Percentiles rank a stretch among this genome's conserved stretches.
phyloP scores from a whole-genome alignment of 2,888 invertebrate genomes.

The Heliconius erato region DNA sequence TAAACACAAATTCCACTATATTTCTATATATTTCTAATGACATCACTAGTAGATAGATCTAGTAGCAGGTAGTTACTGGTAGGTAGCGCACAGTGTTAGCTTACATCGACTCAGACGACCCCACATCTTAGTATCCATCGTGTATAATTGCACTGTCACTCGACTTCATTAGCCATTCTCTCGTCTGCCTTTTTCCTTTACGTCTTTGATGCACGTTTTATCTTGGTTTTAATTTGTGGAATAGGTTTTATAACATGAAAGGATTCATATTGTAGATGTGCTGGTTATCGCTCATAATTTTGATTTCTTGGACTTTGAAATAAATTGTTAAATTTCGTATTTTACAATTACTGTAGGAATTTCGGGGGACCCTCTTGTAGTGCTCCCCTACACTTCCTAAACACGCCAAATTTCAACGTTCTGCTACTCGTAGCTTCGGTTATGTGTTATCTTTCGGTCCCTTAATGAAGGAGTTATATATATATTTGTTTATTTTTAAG shows the following conservation, averaged over 20 bases:
- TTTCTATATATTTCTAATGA: neutral
- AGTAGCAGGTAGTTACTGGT: no score
- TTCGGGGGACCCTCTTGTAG: neutral
- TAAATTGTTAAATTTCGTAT: no score
- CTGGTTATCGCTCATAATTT: no score
- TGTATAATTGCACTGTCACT: conserved; percentile 42
- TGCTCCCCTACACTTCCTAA: no score
- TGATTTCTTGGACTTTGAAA: no score
- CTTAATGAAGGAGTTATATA: no score
- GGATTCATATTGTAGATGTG: neutral
- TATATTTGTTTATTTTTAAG: no score
- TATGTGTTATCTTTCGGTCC: no score
- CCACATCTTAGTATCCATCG: conserved; percentile 32
- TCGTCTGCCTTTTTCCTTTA: conserved; percentile 36
- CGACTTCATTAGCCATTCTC: conserved; percentile 46
- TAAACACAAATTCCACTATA: neutral
- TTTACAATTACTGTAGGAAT: neutral
- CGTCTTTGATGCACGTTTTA: conserved; percentile 41
- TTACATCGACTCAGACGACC: conserved; percentile 6
- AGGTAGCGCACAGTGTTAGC: neutral
- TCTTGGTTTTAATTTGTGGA: conserved; percentile 40
- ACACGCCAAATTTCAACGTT: neutral
- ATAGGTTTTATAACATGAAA: neutral
- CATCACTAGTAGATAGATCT: no score
- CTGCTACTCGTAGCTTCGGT: neutral